A percentile compares a stretch with the other conserved stretches of the same genome.
These are phyloP conservation scores for Lethrus apterus DNA, from an alignment of 1,140 invertebrate species.

Conservation along the genomic window DNA sequence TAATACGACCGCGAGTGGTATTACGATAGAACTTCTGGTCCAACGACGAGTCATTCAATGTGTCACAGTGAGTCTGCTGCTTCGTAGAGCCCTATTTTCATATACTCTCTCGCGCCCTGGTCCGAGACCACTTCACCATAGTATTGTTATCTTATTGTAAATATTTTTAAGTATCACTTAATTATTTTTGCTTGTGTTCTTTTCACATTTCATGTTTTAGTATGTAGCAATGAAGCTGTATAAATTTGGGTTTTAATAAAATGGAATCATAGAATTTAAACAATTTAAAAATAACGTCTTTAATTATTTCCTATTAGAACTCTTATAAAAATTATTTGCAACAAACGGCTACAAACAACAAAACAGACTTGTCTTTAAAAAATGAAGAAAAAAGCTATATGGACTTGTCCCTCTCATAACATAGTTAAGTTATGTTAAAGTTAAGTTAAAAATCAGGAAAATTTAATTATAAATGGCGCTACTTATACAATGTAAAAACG, in stretches of 20 bases:
- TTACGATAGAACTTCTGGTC: slow-evolving; percentile 30
- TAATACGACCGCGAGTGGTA: slow-evolving; percentile 13
- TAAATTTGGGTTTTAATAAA: slow-evolving; percentile 44
- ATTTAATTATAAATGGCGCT: no score
- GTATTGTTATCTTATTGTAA: slow-evolving; percentile 43
- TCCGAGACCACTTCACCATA: slow-evolving; percentile 39
- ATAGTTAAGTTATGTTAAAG: no score
- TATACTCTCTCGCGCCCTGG: slow-evolving; percentile 34
- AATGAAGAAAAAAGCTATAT: no score
- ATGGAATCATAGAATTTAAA: slow-evolving; percentile 39
- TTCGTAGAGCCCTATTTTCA: slow-evolving; percentile 37
- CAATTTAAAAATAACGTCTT: no score
- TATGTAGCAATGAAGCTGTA: slow-evolving; percentile 40
- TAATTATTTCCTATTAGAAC: no score
- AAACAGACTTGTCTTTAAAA: no score
- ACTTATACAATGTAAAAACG: no score
- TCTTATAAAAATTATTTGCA: no score
- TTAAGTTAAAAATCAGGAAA: no score
- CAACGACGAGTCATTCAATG: slow-evolving; percentile 33
- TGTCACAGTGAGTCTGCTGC: slow-evolving; percentile 31
- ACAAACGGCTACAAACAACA: no score
- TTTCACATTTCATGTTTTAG: slow-evolving; percentile 42
- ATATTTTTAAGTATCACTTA: slow-evolving; percentile 43
- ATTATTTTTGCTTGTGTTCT: slow-evolving; percentile 40
- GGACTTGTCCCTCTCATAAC: no score